Base-by-base conservation (phyloP, 2,113 vertebrate species). In the Morone chrysops region DNA sequence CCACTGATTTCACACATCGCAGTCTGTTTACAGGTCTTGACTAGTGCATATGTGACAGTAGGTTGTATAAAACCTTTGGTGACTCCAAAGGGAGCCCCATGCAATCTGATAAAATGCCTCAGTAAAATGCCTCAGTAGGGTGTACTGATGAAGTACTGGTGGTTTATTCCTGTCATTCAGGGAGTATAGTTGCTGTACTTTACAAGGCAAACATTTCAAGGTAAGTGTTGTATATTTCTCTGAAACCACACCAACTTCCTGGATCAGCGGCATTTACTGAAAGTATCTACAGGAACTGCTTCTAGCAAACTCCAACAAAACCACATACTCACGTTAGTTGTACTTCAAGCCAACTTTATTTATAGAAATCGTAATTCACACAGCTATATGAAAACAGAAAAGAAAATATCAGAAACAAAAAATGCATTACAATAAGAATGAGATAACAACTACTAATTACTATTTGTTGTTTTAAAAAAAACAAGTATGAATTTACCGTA, bases 161-260 rank as follows among this genome's bases (percentile, higher is more conserved):
- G 56, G 63, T 40, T 22, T 2, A 18, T 43, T 59, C 6, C 47
- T 57, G 18, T n/a, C 25, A 17, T 38, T 51, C 54, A 31, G 0
- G 10, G 3, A 22, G 25, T 22, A 14, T 51, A 31, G 53, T 36
- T 67, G 5, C 10, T 69, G 57, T 69, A 48, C 13, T 61, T 74
- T n/a, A 20, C 25, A n/a, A 20, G 8, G 12, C 12, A 68, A 41
- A 14, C 11, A 17, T 11, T 74, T 60, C 13, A 3, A 5, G 43
- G 62, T 68, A 47, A 0, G 1, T 47, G 56, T 7, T 18, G 9
- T 8, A 5, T 18, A 51, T 75, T 70, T 88, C 53, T 79, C 60
- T 72, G 51, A 86, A 88, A 75, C 75, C 45, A 56, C 65, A 68
- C 25, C 6, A 7, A 77, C 83, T 86, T 92, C 89, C 89, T 87